Evolutionary conservation across 2,888 invertebrate genomes (phyloP).

Genomic region (Synergus gifuensis): DNA sequence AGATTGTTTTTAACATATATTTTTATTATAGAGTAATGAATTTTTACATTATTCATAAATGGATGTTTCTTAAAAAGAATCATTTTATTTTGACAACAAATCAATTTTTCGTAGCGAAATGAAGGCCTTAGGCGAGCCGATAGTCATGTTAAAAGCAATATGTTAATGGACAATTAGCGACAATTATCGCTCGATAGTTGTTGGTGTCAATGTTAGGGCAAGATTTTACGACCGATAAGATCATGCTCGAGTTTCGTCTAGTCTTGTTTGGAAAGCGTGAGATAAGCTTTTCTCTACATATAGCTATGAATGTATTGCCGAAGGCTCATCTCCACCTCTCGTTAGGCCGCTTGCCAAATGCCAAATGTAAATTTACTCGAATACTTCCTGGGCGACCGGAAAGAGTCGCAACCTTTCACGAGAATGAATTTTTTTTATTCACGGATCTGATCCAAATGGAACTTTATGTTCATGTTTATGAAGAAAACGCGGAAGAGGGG

Average conservation of each 20-base stretch:
- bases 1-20: not conserved
- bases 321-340: constrained; percentile 28
- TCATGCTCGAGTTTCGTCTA: not conserved
- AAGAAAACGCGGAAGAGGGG: not conserved
- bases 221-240: not conserved
- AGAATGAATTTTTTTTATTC: constrained; percentile 17
- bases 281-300: constrained; percentile 12
- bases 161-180: constrained; percentile 49
- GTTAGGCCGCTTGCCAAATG: constrained; percentile 51
- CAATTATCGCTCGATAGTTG: constrained; percentile 36
- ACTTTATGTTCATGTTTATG: constrained; percentile 28
- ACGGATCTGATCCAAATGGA: constrained; percentile 12
- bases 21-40: not conserved
- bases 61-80: no score
- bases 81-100: not conserved
- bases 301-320: not conserved
- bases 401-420: constrained; percentile 43
- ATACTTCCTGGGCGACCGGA: constrained; percentile 53
- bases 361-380: constrained; percentile 44
- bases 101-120: not conserved
- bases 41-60: not conserved
- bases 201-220: constrained; percentile 25
- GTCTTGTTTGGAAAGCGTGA: constrained; percentile 19
- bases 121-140: not conserved
- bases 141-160: constrained; percentile 44